Evolutionary conservation across 2,888 invertebrate genomes (phyloP).

Genomic region (Himalopsyche japonica): DNA sequence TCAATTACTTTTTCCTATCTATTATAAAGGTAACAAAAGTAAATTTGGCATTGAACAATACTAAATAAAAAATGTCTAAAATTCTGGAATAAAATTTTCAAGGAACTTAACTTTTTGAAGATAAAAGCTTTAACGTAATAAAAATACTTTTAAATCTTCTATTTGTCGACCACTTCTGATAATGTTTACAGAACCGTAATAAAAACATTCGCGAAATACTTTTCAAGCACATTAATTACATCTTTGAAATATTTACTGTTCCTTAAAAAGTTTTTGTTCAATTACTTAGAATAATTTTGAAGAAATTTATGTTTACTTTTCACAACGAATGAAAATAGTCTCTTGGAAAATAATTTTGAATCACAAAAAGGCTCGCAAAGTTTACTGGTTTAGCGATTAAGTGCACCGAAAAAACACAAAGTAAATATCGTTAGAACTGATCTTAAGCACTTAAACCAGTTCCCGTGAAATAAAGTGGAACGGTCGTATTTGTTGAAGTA

Average conservation of each 20-base stretch:
- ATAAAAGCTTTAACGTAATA: background rate
- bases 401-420: background rate
- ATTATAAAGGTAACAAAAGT: too few species aligned
- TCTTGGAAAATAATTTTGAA: background rate
- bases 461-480: background rate
- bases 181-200: background rate
- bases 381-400: background rate
- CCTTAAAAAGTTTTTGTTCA: background rate
- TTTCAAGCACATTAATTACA: background rate
- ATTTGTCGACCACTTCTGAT: background rate
- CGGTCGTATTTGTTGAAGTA: background rate
- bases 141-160: background rate
- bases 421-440: background rate
- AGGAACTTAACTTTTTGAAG: background rate
- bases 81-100: too few species aligned
- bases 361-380: background rate
- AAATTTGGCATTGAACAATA: too few species aligned
- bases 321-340: background rate
- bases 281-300: background rate
- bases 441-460: background rate
- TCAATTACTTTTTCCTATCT: too few species aligned
- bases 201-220: background rate
- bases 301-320: background rate
- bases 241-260: background rate
- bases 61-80: too few species aligned